Evolutionary conservation across 2,888 invertebrate species (phyloP), one percentile per base, ranked within the genome.

Genomic region (Cabera pusaria): DNA sequence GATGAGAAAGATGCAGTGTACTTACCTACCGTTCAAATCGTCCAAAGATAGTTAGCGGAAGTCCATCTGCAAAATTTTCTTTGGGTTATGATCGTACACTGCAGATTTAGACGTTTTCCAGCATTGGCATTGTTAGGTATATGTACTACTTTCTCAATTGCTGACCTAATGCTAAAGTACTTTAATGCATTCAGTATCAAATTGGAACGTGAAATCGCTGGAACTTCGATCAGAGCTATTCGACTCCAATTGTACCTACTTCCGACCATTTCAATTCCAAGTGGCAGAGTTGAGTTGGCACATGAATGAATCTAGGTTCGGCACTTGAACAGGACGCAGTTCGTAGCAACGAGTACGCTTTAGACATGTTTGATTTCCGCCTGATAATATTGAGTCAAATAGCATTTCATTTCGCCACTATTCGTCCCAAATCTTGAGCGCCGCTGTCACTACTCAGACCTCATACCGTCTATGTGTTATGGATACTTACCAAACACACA

Each of bases 361-460:
- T 64, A 72, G 72, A 68, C 64, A 68, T 64, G 64, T 70, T 67
- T 60, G 60, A 58, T 70, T 72, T 71, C 71, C 65, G 65, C 31
- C 38, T 51, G 53, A 53, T 64, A 52, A 52, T 53, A 61, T 52
- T 38, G 44, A 46, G 37, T 43, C 38, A 35, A 52, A 28, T 44
- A 24, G 25, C 25, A 25, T 32, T 36, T 45, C n/a, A n/a, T n/a
- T n/a, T n/a, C n/a, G 47, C 29, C 31, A 44, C 49, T 44, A 44
- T 45, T 49, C 39, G 59, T 33, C 49, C 55, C 48, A 54, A 59
- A 57, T 56, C 49, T 42, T 12, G 28, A 35, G 14, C 34, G 19
- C 27, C 21, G 7, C 19, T 17, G 11, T 18, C 10, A 34, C 16
- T 32, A 29, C 9, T 21, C 17, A 5, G 24, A 2, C 5, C 6